phyloP scores from a whole-genome alignment of 2,797 vertebrate genomes.

The Thripadectes ignobilis region DNA sequence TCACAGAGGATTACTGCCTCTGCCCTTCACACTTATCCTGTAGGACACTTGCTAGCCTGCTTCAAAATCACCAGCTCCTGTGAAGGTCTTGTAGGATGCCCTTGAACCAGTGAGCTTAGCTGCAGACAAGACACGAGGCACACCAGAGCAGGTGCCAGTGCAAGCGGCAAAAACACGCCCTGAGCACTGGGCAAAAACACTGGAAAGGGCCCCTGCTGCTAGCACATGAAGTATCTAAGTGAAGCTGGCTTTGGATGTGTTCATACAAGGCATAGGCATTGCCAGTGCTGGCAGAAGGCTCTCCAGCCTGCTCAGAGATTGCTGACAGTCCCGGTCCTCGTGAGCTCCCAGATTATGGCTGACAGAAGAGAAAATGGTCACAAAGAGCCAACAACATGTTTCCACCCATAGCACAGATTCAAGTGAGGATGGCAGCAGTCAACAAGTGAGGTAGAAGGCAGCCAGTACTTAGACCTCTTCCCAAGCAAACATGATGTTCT shows the following conservation, averaged over 20 bases:
- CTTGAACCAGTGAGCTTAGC: neutral
- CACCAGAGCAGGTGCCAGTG: neutral
- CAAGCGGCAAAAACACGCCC: neutral
- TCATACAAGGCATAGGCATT: neutral
- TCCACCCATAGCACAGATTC: neutral
- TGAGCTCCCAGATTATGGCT: rapidly evolving
- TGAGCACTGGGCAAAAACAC: neutral
- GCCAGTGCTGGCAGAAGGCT: neutral
- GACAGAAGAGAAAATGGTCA: neutral
- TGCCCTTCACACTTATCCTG: neutral
- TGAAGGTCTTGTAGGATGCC: neutral
- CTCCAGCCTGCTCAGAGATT: neutral
- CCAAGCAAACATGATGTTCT: neutral
- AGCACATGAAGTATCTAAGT: neutral
- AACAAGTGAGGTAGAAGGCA: neutral
- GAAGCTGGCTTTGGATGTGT: neutral
- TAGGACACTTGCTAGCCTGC: neutral
- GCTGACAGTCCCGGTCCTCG: neutral
- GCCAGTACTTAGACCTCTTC: neutral
- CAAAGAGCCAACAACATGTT: neutral
- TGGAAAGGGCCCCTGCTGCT: neutral
- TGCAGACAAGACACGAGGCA: rapidly evolving
- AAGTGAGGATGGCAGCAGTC: neutral
- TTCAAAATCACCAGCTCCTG: neutral
- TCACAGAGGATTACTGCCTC: neutral